These are phyloP conservation scores for Euplexia lucipara DNA, from an alignment of 2,888 invertebrate species.

Conservation along the genomic window DNA sequence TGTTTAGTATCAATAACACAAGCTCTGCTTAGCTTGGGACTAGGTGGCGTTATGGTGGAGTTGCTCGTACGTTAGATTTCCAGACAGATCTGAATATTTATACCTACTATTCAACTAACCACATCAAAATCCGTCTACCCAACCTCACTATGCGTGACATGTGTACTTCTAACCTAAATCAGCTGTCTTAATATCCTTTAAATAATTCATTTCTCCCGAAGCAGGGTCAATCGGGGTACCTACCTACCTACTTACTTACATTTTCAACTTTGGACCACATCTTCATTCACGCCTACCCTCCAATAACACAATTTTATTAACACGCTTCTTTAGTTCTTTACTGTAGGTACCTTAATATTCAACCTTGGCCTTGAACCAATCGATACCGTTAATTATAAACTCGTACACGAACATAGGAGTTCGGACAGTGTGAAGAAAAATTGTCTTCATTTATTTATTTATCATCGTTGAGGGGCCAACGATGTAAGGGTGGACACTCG, in stretches of 20 bases:
- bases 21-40: too few species aligned
- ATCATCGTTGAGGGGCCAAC: too few species aligned
- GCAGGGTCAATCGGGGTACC: constrained; percentile 22
- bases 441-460: too few species aligned
- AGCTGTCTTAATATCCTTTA: constrained; percentile 9
- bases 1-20: too few species aligned
- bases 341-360: not conserved
- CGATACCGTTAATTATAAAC: constrained; percentile 31
- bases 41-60: too few species aligned
- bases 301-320: constrained; percentile 18
- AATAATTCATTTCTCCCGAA: constrained; percentile 1
- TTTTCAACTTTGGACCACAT: constrained; percentile 4
- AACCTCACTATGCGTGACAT: not conserved
- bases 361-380: constrained; percentile 29
- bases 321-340: constrained; percentile 16
- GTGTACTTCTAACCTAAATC: constrained; percentile 2
- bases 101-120: not conserved
- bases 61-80: too few species aligned
- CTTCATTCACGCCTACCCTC: constrained; percentile 17
- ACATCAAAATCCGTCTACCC: not conserved
- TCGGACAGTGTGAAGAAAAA: not conserved
- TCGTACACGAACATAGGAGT: not conserved
- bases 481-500: too few species aligned
- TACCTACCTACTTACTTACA: not conserved
- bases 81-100: not conserved